A percentile compares a stretch with the other conserved stretches of the same genome.
Evolutionary conservation across 2,888 invertebrate genomes (phyloP).

Genomic region (Cactoblastis cactorum): DNA sequence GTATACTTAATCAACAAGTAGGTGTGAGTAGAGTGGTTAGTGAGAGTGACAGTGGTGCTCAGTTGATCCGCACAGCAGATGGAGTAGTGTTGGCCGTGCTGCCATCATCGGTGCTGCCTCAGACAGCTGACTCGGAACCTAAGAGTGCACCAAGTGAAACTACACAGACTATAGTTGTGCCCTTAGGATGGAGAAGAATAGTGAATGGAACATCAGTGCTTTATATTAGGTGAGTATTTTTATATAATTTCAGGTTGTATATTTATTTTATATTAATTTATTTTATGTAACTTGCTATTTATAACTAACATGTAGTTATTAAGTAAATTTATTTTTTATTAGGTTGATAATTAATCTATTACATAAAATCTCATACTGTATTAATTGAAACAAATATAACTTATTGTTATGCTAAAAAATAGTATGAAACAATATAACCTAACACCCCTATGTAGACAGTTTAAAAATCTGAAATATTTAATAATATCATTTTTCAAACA

Average conservation of each 20-base stretch:
- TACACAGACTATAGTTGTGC: slow-evolving; percentile 65
- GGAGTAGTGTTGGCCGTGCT: slow-evolving; percentile 71
- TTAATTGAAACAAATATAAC: too few species aligned
- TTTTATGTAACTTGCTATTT: too few species aligned
- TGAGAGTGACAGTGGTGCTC: slow-evolving; percentile 59
- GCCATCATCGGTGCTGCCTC: slow-evolving; percentile 48
- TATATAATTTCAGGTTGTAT: background rate
- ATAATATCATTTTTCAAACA: too few species aligned
- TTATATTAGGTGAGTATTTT: slow-evolving; percentile 58
- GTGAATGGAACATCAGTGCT: slow-evolving; percentile 63
- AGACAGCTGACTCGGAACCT: slow-evolving; percentile 49
- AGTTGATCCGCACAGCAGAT: slow-evolving; percentile 68
- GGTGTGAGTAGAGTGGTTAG: slow-evolving; percentile 60
- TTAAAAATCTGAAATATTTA: too few species aligned
- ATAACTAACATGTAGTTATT: too few species aligned
- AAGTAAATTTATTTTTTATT: too few species aligned
- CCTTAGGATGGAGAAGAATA: slow-evolving; percentile 73
- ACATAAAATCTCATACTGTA: too few species aligned
- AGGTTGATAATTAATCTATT: too few species aligned
- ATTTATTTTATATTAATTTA: too few species aligned
- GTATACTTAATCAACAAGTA: slow-evolving; percentile 74
- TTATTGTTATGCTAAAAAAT: too few species aligned
- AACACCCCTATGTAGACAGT: too few species aligned
- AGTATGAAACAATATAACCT: too few species aligned
- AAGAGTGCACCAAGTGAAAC: slow-evolving; percentile 61